phyloP scores from a whole-genome alignment of 2,113 vertebrate genomes.

The Vireo altiloquus region DNA sequence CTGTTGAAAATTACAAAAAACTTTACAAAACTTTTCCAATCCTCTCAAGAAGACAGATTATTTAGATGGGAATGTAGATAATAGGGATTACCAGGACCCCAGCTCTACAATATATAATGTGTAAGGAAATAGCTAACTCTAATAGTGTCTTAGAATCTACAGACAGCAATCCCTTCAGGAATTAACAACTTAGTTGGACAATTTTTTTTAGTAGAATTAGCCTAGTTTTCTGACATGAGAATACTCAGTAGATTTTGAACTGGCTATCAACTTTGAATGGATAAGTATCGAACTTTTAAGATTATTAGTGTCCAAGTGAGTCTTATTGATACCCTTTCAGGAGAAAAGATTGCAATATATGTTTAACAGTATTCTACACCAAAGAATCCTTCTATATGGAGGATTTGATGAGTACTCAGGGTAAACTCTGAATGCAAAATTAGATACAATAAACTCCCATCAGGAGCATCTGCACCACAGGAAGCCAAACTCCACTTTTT shows the following conservation, averaged over 20 bases:
- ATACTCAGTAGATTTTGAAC: not conserved
- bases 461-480: not conserved
- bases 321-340: not conserved
- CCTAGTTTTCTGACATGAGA: not conserved
- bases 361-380: not conserved
- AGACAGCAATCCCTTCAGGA: not conserved
- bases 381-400: not conserved
- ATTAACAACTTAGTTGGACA: not conserved
- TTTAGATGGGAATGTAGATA: not conserved
- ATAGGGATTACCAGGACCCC: not conserved
- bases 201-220: not conserved
- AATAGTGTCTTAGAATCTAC: not conserved
- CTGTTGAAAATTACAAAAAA: not conserved
- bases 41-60: not conserved
- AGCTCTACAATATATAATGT: not conserved
- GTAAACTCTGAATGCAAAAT: not conserved
- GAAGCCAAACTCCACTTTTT: not conserved
- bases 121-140: not conserved
- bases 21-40: not conserved
- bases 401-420: not conserved
- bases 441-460: not conserved
- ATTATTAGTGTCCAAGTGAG: not conserved
- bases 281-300: not conserved
- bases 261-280: not conserved
- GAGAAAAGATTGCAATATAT: not conserved